These are phyloP conservation scores for Orthosia gracilis DNA, from an alignment of 2,888 invertebrate species.

Conservation along the genomic window DNA sequence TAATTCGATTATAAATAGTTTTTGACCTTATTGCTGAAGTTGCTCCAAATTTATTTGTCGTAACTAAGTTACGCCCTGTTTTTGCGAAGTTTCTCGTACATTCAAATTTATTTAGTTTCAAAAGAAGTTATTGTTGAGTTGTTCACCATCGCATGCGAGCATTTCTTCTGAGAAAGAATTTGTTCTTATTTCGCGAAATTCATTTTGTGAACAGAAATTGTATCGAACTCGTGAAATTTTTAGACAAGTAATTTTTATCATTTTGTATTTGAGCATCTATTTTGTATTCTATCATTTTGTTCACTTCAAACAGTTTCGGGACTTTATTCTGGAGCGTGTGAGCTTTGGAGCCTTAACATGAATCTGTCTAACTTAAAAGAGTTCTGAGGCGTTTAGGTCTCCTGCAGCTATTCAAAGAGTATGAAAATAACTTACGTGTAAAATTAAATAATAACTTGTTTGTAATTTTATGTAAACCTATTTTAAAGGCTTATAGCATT, in stretches of 20 bases:
- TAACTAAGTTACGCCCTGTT: constrained; percentile 56
- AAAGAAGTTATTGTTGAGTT: constrained; percentile 50
- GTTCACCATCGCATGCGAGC: constrained; percentile 39
- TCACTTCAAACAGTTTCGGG: constrained; percentile 53
- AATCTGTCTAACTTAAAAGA: constrained; percentile 38
- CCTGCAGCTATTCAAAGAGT: background rate
- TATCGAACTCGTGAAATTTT: constrained; percentile 54
- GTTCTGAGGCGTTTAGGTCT: constrained; percentile 10
- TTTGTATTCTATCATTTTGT: constrained; percentile 59
- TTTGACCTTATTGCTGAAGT: constrained; percentile 57
- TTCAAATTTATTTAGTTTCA: constrained; percentile 62
- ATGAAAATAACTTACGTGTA: constrained; percentile 6
- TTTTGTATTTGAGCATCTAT: constrained; percentile 48
- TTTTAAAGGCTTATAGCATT: background rate
- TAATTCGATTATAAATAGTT: constrained; percentile 62
- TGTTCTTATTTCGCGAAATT: constrained; percentile 37
- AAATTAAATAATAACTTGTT: background rate
- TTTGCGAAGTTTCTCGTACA: constrained; percentile 43
- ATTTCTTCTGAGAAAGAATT: constrained; percentile 53
- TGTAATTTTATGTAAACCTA: background rate
- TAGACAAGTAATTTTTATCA: constrained; percentile 53
- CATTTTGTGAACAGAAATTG: constrained; percentile 60
- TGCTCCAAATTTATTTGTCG: constrained; percentile 50
- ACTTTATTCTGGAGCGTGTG: constrained; percentile 42
- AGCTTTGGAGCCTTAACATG: constrained; percentile 37